phyloP scores from a whole-genome alignment of 2,888 invertebrate species.

The Scrobipalpa costella region DNA sequence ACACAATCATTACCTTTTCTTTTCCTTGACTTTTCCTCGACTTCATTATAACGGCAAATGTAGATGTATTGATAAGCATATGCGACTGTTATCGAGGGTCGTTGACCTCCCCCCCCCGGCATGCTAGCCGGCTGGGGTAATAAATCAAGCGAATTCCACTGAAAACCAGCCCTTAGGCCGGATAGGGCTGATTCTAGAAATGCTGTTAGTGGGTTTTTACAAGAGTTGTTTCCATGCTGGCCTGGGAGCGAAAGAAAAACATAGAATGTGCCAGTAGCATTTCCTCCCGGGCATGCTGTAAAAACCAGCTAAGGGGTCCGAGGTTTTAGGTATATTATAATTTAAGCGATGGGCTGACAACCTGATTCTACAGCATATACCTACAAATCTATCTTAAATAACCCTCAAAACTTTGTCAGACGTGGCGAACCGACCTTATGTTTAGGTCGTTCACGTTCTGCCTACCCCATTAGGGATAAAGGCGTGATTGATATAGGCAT shows the following conservation, averaged over 20 bases:
- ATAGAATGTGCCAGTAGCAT: no score
- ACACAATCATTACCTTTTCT: neutral
- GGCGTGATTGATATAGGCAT: no score
- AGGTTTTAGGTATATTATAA: no score
- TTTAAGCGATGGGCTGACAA: no score
- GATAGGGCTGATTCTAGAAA: neutral
- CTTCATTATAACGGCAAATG: slow-evolving; percentile 6
- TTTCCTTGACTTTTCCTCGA: neutral
- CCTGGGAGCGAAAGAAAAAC: neutral
- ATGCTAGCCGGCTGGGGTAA: slow-evolving; percentile 12
- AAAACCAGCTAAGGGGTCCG: no score
- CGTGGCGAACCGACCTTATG: no score
- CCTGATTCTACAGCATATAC: no score
- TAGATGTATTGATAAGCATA: slow-evolving; percentile 16
- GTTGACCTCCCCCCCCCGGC: slow-evolving; percentile 5
- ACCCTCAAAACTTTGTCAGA: no score
- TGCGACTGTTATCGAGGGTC: slow-evolving; percentile 14
- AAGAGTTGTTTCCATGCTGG: neutral
- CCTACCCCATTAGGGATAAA: no score
- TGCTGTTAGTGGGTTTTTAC: neutral
- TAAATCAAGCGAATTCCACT: slow-evolving; percentile 24
- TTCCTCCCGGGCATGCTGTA: no score
- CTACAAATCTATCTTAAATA: no score
- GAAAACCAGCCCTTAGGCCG: slow-evolving; percentile 12
- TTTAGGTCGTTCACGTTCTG: no score